Evolutionary conservation across 2,113 vertebrate genomes (phyloP).

Genomic region (Dermatemys mawii): DNA sequence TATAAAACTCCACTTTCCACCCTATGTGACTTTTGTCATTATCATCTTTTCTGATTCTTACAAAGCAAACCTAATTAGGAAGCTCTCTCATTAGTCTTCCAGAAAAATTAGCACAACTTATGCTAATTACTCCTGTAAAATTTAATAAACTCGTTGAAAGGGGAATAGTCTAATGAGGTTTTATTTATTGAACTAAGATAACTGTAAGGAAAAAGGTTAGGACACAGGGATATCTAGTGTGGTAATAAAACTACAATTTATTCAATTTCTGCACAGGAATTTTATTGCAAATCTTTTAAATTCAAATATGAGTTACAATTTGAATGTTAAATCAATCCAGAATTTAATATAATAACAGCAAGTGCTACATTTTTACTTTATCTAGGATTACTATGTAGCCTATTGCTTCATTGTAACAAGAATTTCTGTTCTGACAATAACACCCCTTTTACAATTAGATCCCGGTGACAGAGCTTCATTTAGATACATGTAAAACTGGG

Average conservation of each 20-base stretch:
- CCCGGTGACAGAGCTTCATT: slow-evolving; percentile 75
- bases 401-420: slow-evolving; percentile 67
- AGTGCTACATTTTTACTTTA: slow-evolving; percentile 75
- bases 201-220: slow-evolving; percentile 91
- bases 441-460: slow-evolving; percentile 69
- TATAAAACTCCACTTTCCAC: slow-evolving; percentile 74
- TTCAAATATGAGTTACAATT: slow-evolving; percentile 83
- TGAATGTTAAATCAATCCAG: slow-evolving; percentile 83
- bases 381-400: slow-evolving; percentile 75
- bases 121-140: slow-evolving; percentile 99
- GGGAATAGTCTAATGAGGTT: slow-evolving; percentile 98
- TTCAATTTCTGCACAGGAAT: slow-evolving; percentile 83
- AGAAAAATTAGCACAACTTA: slow-evolving; percentile 98
- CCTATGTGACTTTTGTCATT: slow-evolving; percentile 84
- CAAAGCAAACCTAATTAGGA: slow-evolving; percentile 98
- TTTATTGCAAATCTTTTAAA: slow-evolving; percentile 86
- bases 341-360: slow-evolving; percentile 82
- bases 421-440: slow-evolving; percentile 69
- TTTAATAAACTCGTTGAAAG: slow-evolving; percentile 99
- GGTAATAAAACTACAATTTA: slow-evolving; percentile 86
- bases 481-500: slow-evolving; percentile 62
- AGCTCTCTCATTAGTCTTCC: slow-evolving; percentile 98
- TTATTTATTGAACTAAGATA: slow-evolving; percentile 99
- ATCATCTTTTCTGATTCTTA: slow-evolving; percentile 89
- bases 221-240: slow-evolving; percentile 80